Evolutionary conservation across 1,140 invertebrate species (phyloP), one percentile per base, ranked within the genome.

Genomic region (Bactericera cockerelli): DNA sequence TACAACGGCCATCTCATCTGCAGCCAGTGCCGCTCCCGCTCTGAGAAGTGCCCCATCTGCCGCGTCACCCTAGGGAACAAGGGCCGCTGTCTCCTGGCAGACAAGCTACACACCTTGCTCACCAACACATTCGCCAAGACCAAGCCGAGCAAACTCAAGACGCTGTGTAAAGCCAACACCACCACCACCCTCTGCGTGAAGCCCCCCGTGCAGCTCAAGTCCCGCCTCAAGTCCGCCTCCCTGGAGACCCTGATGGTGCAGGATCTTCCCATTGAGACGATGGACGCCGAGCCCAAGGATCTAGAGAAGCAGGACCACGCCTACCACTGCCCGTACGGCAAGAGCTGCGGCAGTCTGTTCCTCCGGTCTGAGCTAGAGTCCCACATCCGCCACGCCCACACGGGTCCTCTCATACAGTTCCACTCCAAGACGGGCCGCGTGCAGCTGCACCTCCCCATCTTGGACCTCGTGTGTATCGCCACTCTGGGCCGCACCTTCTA

Each of bases 1-100:
- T 77, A 80, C 36, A 80, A 82, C 60, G 81, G 81, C 8, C 81
- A 83, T 61, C 70, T 82, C 16, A 70, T 82, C 2, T 83, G 81
- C 63, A 72, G 76, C 3, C 69, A 74, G 36, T 82, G 81, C 64
- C 74, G 80, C 55, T 67, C 75, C 4, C 77, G 77, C 61, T 75
- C 78, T 1, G 70, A 76, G 56, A 73, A 72, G 49, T 83, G 81
- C 67, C 81, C 81, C 0, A 72, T 82, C 4, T 83, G 81, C 60
- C 71, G 81, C 36, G 73, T 77, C 3, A 69, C 71, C 39, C 67
- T 63, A 0, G 57, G 76, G 1, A 70, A 71, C 14, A 73, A 75
- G 63, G 76, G 75, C 53, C 70, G 77, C 56, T 79, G 77, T 36
- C 71, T 79, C 19, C 61, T 79, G 1, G 76, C 78, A 1, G 78